Conservation (phyloP, 2,797 vertebrate species). For the Cossypha polioptera region DNA sequence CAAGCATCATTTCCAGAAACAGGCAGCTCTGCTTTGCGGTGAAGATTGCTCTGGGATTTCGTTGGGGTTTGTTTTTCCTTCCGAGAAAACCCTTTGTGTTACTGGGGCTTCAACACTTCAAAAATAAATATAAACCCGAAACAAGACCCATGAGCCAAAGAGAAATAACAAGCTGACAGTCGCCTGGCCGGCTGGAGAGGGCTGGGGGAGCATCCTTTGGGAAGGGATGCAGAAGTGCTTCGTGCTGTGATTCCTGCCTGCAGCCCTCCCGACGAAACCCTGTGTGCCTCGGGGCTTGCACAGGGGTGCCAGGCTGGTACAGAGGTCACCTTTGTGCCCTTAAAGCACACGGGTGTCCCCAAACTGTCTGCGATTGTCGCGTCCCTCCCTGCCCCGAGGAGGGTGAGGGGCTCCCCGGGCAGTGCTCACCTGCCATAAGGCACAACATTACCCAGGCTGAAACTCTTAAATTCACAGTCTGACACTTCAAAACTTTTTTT, state of each 20-base stretch:
- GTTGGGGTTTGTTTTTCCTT: constrained; percentile 19
- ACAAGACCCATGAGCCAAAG: not conserved
- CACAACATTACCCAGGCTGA: not conserved
- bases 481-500: not conserved
- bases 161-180: not conserved
- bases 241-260: not conserved
- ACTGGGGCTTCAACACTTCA: not conserved
- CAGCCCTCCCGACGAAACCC: not conserved
- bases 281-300: not conserved
- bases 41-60: constrained; percentile 21
- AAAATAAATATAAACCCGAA: not conserved
- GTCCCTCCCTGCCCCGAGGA: not conserved
- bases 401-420: not conserved
- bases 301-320: not conserved
- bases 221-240: not conserved
- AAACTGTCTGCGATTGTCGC: not conserved
- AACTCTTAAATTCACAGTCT: not conserved
- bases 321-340: not conserved
- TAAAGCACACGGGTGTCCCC: not conserved
- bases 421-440: not conserved
- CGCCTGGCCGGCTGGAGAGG: not conserved
- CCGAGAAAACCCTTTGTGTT: not conserved
- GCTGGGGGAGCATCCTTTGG: not conserved
- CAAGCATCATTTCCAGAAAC: not conserved
- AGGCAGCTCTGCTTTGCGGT: not conserved